These are phyloP conservation scores for Nymphalis c-album DNA, from an alignment of 2,888 invertebrate species.

Conservation along the genomic window DNA sequence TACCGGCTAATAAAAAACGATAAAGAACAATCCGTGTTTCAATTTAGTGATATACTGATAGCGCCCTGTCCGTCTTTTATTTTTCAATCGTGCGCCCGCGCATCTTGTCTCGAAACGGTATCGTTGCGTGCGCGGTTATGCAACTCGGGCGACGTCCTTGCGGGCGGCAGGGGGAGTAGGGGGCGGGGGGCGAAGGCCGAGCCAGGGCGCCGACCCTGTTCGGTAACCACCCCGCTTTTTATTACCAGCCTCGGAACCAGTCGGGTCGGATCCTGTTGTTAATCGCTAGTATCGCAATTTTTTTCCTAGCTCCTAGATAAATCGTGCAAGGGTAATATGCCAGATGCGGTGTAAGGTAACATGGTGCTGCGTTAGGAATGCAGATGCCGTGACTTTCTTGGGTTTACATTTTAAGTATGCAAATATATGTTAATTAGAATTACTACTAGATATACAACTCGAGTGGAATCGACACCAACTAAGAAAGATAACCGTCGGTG, in stretches of 20 bases:
- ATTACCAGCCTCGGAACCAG: slow-evolving; percentile 40
- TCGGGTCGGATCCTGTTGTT: slow-evolving; percentile 30
- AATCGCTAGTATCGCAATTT: slow-evolving; percentile 34
- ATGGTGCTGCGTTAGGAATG: slow-evolving; percentile 28
- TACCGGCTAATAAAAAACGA: slow-evolving; percentile 15
- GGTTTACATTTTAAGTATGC: slow-evolving; percentile 36
- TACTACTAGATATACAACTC: slow-evolving; percentile 28
- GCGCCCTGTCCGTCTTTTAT: slow-evolving; percentile 15
- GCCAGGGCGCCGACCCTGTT: slow-evolving; percentile 65
- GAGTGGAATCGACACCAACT: slow-evolving; percentile 27
- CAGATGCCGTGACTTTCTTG: slow-evolving; percentile 29
- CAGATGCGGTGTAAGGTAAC: slow-evolving; percentile 31
- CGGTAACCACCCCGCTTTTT: slow-evolving; percentile 47
- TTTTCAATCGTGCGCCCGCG: slow-evolving; percentile 34
- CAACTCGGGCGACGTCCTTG: slow-evolving; percentile 76
- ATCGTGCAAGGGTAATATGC: slow-evolving; percentile 26
- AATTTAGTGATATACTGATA: slow-evolving; percentile 23
- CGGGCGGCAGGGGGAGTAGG: slow-evolving; percentile 50
- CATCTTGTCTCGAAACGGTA: slow-evolving; percentile 62
- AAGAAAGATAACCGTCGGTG: slow-evolving; percentile 15
- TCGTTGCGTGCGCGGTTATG: slow-evolving; percentile 74
- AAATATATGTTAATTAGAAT: slow-evolving; percentile 35
- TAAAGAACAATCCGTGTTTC: slow-evolving; percentile 15
- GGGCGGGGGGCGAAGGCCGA: slow-evolving; percentile 70
- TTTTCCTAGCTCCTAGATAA: slow-evolving; percentile 33